Percentiles rank a stretch among this genome's conserved stretches.
Evolutionary conservation across 92 coral and sea anemone genomes (phyloP).

Genomic region (Porites rus): DNA sequence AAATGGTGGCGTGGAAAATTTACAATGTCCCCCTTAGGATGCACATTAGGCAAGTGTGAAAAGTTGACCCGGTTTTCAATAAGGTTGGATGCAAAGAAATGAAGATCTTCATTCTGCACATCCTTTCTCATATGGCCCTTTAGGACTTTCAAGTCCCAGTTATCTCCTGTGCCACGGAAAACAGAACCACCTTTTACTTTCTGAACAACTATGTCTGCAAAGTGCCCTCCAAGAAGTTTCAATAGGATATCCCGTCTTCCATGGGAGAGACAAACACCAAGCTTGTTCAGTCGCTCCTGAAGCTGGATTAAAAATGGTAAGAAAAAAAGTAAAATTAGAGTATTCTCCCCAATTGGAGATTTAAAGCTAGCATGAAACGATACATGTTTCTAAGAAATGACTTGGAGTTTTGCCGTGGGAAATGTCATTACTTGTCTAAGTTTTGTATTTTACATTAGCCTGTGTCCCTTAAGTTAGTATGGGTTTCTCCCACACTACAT

Average conservation of each 20-base stretch:
- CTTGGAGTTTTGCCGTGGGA: too few species aligned
- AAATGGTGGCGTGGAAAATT: conserved; percentile 46
- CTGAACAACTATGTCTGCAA: conserved; percentile 52
- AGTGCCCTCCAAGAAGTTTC: conserved; percentile 65
- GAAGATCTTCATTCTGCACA: conserved; percentile 68
- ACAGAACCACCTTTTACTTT: not conserved
- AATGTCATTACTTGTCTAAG: too few species aligned
- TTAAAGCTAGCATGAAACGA: too few species aligned
- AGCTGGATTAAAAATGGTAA: conserved; percentile 14
- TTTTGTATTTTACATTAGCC: too few species aligned
- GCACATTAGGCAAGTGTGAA: conserved; percentile 53
- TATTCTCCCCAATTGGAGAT: too few species aligned
- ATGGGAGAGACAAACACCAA: conserved; percentile 56
- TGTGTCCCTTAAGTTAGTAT: too few species aligned
- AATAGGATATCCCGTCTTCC: conserved; percentile 39
- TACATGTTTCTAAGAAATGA: too few species aligned
- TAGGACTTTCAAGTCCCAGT: conserved; percentile 48
- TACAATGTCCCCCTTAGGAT: conserved; percentile 47
- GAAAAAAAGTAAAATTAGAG: too few species aligned
- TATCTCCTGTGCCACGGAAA: conserved; percentile 71
- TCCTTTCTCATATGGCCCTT: conserved; percentile 67
- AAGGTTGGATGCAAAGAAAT: conserved; percentile 67
- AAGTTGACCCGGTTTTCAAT: conserved; percentile 68
- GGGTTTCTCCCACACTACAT: too few species aligned
- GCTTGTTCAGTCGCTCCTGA: conserved; percentile 69